Base-by-base conservation (phyloP, 2,888 invertebrate genomes). In the Amitus sp. region DNA sequence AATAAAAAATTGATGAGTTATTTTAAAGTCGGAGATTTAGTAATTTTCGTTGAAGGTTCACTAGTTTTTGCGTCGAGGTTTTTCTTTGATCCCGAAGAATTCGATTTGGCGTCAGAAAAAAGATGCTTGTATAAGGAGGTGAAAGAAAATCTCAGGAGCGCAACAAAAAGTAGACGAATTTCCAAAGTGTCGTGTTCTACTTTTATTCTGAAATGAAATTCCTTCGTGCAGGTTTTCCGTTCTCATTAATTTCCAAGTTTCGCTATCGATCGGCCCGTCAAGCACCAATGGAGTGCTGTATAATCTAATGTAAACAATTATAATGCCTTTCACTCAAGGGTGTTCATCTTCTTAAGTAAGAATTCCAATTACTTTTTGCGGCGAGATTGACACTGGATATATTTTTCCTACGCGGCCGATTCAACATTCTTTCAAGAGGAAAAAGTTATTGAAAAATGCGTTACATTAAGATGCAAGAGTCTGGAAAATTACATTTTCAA, bases 241-340 rank as follows among this genome's bases (percentile, higher is more conserved):
- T 55, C 46, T 30, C 39, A 34, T 51, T 46, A 55, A 51, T 50
- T 56, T 40, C 13, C 15, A 34, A 45, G 19, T 40, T 55, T 34
- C 47, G 47, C 47, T 59, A 59, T 63, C 47, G 58, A 63, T 63
- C 55, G 58, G 28, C 33, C 28, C 52, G n/a, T 13, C 39, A 39
- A 39, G 18, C 39, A 39, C 42, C 30, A 45, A 12, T 17, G 18
- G 6, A 46, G 23, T 23, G 30, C 30, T 2, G 46, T 18, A 15
- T 39, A 52, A 19, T 37, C 47, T 30, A 47, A 47, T 47, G 37
- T 52, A 47, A 52, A 52, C 54, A 64, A 57, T 64, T 60, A 64
- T 61, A 61, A 57, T 45, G 60, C 33, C 49, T 48, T 57, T 12
- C 40, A 23, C 19, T 33, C 40, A 55, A 53, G 49, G 59, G 57